phyloP scores from a whole-genome alignment of 2,888 invertebrate species.

The Caradrina clavipalpis region DNA sequence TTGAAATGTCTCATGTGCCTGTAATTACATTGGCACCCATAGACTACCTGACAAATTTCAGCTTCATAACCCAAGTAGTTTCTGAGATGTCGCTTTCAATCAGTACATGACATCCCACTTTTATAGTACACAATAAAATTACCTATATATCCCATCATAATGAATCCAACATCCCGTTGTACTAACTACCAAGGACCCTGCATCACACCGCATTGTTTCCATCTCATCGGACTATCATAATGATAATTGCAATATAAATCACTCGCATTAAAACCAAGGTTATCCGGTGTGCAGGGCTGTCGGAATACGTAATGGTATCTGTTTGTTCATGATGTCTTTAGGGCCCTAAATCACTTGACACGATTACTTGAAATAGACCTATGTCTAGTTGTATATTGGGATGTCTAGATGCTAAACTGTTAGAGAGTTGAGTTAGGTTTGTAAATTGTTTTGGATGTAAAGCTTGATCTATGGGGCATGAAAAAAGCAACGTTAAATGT shows the following conservation, averaged over 20 bases:
- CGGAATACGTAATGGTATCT: slow-evolving; percentile 25
- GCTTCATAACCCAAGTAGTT: too few relatives aligned
- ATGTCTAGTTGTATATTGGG: not conserved
- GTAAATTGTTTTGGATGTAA: not conserved
- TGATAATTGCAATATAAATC: slow-evolving; percentile 71
- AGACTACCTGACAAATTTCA: too few relatives aligned
- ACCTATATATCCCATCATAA: slow-evolving; percentile 28
- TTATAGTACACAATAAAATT: not conserved
- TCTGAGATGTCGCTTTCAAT: too few relatives aligned
- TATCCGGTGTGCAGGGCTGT: slow-evolving; percentile 53
- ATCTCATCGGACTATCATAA: slow-evolving; percentile 64
- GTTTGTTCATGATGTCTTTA: slow-evolving; percentile 11
- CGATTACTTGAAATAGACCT: slow-evolving; percentile 3
- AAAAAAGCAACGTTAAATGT: too few relatives aligned
- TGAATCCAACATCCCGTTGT: slow-evolving; percentile 49
- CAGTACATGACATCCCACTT: not conserved
- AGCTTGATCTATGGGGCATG: too few relatives aligned
- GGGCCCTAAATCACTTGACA: slow-evolving; percentile 2
- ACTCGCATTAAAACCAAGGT: slow-evolving; percentile 72
- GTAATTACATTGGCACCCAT: too few relatives aligned
- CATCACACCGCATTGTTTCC: slow-evolving; percentile 64
- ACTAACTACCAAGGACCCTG: slow-evolving; percentile 38
- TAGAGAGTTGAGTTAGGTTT: not conserved
- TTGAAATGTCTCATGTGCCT: too few relatives aligned
- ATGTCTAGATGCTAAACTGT: not conserved